phyloP scores from a whole-genome alignment of 2,797 vertebrate species.

The Neosalanx taihuensis region DNA sequence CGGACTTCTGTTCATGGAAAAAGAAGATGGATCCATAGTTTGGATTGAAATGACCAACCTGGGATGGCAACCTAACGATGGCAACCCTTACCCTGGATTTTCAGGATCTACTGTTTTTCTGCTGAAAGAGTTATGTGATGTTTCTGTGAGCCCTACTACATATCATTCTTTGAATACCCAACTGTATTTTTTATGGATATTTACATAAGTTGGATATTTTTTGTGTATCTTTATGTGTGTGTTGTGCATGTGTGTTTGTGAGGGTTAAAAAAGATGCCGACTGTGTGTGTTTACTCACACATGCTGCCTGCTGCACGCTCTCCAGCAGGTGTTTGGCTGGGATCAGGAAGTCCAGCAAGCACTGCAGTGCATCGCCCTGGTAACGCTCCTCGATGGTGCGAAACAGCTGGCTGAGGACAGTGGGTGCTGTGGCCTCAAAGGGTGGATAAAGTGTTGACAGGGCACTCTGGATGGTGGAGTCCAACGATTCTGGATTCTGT shows the following conservation, averaged over 20 bases:
- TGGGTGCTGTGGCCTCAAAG: slow-evolving; percentile 87
- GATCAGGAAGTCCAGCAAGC: slow-evolving; percentile 91
- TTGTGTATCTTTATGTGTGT: neutral
- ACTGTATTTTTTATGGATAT: neutral
- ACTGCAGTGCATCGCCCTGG: slow-evolving; percentile 85
- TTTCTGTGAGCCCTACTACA: no score
- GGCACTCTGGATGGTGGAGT: slow-evolving; percentile 84
- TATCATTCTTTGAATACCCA: no score
- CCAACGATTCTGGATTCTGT: slow-evolving; percentile 85
- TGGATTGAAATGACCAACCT: slow-evolving; percentile 17
- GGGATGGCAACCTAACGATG: neutral
- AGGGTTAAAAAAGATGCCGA: neutral
- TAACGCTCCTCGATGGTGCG: slow-evolving; percentile 88
- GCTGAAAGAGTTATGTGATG: no score
- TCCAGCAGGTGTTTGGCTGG: slow-evolving; percentile 91
- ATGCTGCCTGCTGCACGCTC: slow-evolving; percentile 87
- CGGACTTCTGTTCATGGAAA: neutral
- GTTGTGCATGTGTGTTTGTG: neutral
- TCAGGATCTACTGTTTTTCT: neutral
- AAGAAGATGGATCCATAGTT: neutral
- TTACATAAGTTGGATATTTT: no score
- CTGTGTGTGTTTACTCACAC: slow-evolving; percentile 75
- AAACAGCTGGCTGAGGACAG: slow-evolving; percentile 90
- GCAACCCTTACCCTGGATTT: neutral
- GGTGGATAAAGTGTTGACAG: slow-evolving; percentile 88